phyloP scores from a whole-genome alignment of 2,797 vertebrate species.

The Leptatherina wallacei region DNA sequence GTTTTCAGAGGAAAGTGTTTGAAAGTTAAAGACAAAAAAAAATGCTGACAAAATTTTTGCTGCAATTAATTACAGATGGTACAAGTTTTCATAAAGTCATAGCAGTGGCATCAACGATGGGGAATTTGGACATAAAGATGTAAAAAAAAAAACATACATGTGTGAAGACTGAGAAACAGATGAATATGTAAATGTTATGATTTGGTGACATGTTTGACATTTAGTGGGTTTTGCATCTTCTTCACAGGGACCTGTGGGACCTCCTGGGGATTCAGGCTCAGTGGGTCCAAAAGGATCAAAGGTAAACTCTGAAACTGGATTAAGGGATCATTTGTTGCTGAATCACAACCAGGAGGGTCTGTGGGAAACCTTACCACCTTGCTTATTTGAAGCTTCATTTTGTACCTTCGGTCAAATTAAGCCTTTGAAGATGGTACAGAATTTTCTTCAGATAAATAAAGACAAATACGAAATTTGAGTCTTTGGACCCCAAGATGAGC shows the following conservation, averaged over 20 bases:
- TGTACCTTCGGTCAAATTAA: too few relatives aligned
- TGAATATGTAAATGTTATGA: neutral
- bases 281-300: conserved; percentile 86
- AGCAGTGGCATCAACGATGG: too few relatives aligned
- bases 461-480: too few relatives aligned
- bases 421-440: too few relatives aligned
- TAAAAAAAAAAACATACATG: too few relatives aligned
- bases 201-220: neutral
- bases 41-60: neutral
- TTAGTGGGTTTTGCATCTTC: conserved; percentile 17
- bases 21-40: neutral
- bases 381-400: neutral
- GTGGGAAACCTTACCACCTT: neutral
- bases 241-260: conserved; percentile 90
- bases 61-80: too few relatives aligned
- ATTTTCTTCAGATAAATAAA: too few relatives aligned
- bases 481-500: too few relatives aligned
- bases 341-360: too few relatives aligned
- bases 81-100: too few relatives aligned
- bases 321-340: neutral
- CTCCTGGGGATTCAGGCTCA: conserved; percentile 85
- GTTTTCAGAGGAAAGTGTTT: neutral
- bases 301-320: conserved; percentile 72
- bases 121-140: too few relatives aligned
- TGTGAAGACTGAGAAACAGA: too few relatives aligned